These are phyloP conservation scores for Petrolisthes cinctipes DNA, from an alignment of 2,888 invertebrate species.

Conservation along the genomic window DNA sequence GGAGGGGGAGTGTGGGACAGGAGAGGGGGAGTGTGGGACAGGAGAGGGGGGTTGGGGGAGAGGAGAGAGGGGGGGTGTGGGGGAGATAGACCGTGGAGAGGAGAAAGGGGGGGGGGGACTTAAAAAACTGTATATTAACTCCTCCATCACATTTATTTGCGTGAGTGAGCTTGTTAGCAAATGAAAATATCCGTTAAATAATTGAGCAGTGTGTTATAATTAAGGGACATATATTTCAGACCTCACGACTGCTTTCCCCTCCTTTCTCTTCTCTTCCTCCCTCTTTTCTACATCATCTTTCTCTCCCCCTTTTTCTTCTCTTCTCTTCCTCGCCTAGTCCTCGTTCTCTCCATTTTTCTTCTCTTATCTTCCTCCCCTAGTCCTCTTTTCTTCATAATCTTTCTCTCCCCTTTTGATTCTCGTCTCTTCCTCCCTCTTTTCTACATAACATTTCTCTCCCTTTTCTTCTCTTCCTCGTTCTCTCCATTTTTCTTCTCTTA, in stretches of 20 bases:
- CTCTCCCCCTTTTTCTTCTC: background rate
- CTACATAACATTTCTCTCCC: no score
- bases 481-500: background rate
- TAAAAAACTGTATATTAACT: background rate
- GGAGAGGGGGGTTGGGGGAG: background rate
- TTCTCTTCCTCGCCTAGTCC: background rate
- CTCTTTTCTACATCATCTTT: background rate
- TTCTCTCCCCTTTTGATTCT: background rate
- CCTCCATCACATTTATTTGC: slow-evolving; percentile 14
- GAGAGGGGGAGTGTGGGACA: background rate
- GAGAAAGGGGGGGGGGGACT: background rate
- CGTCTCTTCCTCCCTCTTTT: background rate
- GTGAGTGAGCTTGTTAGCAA: slow-evolving; percentile 9
- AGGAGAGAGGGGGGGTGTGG: background rate
- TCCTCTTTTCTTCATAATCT: background rate
- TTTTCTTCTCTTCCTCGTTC: background rate
- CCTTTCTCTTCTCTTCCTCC: background rate
- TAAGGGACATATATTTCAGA: background rate
- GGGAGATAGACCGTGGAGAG: background rate
- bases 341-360: background rate
- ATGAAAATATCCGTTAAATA: slow-evolving; percentile 9
- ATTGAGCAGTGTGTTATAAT: slow-evolving; percentile 7
- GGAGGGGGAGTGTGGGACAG: background rate
- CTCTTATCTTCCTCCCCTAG: background rate
- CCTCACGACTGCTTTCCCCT: background rate